These are phyloP conservation scores for Nannospalax galili DNA, from an alignment of 2,113 vertebrate genomes.

Conservation along the genomic window DNA sequence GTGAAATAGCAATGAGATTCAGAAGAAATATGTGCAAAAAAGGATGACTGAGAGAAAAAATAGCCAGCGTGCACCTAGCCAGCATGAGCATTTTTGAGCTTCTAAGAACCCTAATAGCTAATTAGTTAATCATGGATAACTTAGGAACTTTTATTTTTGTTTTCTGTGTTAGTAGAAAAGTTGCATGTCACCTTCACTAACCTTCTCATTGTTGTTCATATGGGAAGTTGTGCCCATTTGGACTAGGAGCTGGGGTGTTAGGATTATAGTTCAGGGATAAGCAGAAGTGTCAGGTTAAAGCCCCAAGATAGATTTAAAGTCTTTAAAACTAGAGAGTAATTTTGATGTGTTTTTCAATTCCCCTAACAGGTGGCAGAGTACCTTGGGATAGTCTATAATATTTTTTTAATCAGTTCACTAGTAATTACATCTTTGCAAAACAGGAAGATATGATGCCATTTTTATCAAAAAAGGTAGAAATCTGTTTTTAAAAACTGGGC, in stretches of 20 bases:
- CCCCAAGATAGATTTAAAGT: background rate
- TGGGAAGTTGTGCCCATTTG: background rate
- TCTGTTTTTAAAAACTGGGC: background rate
- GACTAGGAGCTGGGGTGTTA: background rate
- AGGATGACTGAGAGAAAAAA: background rate
- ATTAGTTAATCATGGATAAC: background rate
- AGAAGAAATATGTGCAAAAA: background rate
- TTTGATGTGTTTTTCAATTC: background rate
- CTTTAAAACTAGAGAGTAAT: background rate
- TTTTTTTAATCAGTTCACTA: slow-evolving; percentile 14
- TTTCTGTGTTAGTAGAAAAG: background rate
- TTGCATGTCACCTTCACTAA: background rate
- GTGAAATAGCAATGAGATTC: background rate
- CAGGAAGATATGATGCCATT: background rate
- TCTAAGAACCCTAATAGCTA: background rate
- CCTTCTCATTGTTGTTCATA: background rate
- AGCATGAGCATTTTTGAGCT: background rate
- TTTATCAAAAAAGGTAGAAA: background rate
- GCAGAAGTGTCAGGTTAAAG: background rate
- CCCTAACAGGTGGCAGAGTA: background rate
- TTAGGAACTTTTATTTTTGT: background rate
- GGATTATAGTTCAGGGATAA: background rate
- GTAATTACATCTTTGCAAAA: background rate
- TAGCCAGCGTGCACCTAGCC: background rate
- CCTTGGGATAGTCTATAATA: background rate